Evolutionary conservation across 2,797 vertebrate genomes (phyloP).

Genomic region (Scleropages formosus): DNA sequence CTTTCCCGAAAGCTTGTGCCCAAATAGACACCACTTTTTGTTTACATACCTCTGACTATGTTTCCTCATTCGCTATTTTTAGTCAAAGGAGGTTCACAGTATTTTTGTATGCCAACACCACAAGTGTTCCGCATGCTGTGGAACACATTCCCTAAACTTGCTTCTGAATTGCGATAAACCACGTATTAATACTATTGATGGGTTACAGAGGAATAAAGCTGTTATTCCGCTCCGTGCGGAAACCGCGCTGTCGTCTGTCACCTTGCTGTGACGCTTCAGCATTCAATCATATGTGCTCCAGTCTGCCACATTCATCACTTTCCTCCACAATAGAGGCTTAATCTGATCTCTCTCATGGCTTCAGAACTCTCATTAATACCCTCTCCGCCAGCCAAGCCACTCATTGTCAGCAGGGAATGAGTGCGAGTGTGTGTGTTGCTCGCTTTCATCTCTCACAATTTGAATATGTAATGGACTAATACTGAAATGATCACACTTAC

Average conservation of each 20-base stretch:
- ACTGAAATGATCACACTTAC: conserved; percentile 59
- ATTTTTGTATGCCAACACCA: no score
- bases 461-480: conserved; percentile 70
- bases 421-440: conserved; percentile 43
- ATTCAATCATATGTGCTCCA: conserved; percentile 47
- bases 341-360: conserved; percentile 64
- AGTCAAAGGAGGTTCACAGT: no score
- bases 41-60: neutral
- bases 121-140: neutral
- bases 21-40: neutral
- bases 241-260: neutral
- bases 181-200: neutral
- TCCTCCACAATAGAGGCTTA: conserved; percentile 53
- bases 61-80: no score
- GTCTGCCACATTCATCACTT: conserved; percentile 61
- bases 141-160: neutral
- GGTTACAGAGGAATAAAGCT: neutral
- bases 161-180: no score
- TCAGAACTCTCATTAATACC: conserved; percentile 72
- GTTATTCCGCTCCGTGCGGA: no score
- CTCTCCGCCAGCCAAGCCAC: conserved; percentile 56
- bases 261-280: conserved; percentile 35
- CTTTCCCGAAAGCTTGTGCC: neutral
- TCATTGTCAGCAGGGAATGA: conserved; percentile 48
- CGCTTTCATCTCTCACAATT: conserved; percentile 61